Evolutionary conservation across 2,113 vertebrate genomes (phyloP), one percentile per base, ranked within the genome.

Genomic region (Fregetta grallaria): DNA sequence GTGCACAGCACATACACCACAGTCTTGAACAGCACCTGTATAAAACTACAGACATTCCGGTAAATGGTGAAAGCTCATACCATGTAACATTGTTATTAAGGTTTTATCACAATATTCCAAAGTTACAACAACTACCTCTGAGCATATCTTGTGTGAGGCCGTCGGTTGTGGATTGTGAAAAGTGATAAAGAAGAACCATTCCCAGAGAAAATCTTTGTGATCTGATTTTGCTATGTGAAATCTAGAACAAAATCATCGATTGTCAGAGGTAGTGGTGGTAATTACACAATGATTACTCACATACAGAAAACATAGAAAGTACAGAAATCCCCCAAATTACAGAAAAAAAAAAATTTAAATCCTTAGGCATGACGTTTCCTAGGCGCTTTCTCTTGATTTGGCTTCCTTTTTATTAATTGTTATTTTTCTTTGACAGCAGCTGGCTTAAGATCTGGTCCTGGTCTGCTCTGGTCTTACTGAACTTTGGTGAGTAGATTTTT

Each of bases 1-100:
- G 99, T 99, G 99, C 99, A 98, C 97, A 99, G 99, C 99, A 99
- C 99, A 99, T 99, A 99, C 98, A 98, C 91, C 92, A 96, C 94
- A 94, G 95, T 94, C 93, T 96, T 96, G 94, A 98, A 97, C 75
- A 97, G 97, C 96, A 97, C 98, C 99, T 99, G 99, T 98, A 99
- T 99, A 99, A 98, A 99, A 99, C 99, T 99, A 99, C 99, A 99
- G 98, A 98, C 97, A 98, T 96, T 93, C 97, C 95, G 93, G 97
- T 87, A 97, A 97, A 97, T 96, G 81, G 87, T 94, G 97, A 96
- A 89, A 92, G 81, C 94, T 86, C 91, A 59, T 76, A 96, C 96
- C 97, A 95, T 91, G 96, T 97, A 97, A 97, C 95, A 90, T 97
- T 74, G 85, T 95, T 27, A 97, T 97, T 94, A 59, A 97, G 91